phyloP scores from a whole-genome alignment of 2,797 vertebrate genomes.

The Atherinosoma microstoma region DNA sequence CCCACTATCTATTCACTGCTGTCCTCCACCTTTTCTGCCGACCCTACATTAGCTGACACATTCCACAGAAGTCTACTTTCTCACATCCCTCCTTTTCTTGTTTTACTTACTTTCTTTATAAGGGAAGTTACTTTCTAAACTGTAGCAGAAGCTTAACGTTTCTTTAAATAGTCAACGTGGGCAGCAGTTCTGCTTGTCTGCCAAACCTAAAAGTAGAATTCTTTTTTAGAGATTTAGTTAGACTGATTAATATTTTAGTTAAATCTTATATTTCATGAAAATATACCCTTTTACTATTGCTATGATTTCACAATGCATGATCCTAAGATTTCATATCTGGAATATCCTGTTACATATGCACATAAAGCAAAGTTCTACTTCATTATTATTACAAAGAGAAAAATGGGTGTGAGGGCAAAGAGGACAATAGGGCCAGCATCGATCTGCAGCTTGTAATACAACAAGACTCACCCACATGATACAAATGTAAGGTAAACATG shows the following conservation, averaged over 20 bases:
- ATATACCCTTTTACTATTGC: too few relatives aligned
- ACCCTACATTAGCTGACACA: conserved; percentile 28
- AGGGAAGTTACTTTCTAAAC: background rate
- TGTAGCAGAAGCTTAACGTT: background rate
- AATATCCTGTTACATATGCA: background rate
- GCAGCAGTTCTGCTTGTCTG: background rate
- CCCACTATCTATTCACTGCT: conserved; percentile 41
- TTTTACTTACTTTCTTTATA: background rate
- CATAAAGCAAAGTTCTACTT: background rate
- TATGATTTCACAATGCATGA: background rate
- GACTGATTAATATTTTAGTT: too few relatives aligned
- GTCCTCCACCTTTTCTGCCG: conserved; percentile 41
- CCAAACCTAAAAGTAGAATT: background rate
- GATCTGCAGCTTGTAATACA: conserved; percentile 6
- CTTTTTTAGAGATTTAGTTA: background rate
- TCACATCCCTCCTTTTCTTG: background rate
- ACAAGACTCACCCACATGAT: background rate
- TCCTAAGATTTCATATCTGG: background rate
- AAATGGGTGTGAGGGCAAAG: conserved; percentile 10
- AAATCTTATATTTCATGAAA: too few relatives aligned
- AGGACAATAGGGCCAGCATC: background rate
- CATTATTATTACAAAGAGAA: conserved; percentile 7
- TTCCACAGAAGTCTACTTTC: conserved; percentile 26
- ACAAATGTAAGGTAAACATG: background rate
- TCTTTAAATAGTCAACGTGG: background rate